phyloP scores from a whole-genome alignment of 2,888 invertebrate species.

The Eilema griseolum region DNA sequence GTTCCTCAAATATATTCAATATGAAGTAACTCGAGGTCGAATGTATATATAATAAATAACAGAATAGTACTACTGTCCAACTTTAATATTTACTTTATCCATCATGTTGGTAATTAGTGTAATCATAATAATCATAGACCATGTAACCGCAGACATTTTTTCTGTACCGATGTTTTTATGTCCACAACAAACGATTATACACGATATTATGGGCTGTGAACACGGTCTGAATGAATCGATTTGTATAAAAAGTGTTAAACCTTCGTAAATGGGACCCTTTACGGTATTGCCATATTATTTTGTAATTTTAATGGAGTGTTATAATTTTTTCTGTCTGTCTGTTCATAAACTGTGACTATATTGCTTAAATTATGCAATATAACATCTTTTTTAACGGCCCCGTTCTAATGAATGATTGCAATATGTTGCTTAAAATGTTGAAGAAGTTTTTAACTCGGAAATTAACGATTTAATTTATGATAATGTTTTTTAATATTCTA shows the following conservation, averaged over 20 bases:
- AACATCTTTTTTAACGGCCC: not conserved
- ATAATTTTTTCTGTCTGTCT: not conserved
- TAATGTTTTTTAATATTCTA: not conserved
- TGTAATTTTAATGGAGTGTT: not conserved
- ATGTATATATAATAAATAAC: not conserved
- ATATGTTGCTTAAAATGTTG: not conserved
- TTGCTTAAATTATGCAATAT: conserved; percentile 7
- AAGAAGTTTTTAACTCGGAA: not conserved
- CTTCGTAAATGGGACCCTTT: conserved; percentile 33
- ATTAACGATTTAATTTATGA: not conserved
- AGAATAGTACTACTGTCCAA: conserved; percentile 9
- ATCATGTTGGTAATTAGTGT: conserved; percentile 33
- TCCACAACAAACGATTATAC: conserved; percentile 4
- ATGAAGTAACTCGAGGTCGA: too few relatives aligned
- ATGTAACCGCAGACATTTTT: conserved; percentile 39
- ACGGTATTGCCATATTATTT: conserved; percentile 19
- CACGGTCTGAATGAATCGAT: conserved; percentile 6
- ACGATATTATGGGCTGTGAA: conserved; percentile 10
- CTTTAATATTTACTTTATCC: conserved; percentile 19
- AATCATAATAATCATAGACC: conserved; percentile 36
- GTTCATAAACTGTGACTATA: conserved; percentile 8
- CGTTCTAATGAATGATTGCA: not conserved
- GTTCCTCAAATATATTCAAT: too few relatives aligned
- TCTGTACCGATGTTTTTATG: conserved; percentile 3
- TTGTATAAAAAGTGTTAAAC: conserved; percentile 31